Base-by-base conservation (phyloP, 2,113 vertebrate species). In the Syrrhaptes paradoxus region DNA sequence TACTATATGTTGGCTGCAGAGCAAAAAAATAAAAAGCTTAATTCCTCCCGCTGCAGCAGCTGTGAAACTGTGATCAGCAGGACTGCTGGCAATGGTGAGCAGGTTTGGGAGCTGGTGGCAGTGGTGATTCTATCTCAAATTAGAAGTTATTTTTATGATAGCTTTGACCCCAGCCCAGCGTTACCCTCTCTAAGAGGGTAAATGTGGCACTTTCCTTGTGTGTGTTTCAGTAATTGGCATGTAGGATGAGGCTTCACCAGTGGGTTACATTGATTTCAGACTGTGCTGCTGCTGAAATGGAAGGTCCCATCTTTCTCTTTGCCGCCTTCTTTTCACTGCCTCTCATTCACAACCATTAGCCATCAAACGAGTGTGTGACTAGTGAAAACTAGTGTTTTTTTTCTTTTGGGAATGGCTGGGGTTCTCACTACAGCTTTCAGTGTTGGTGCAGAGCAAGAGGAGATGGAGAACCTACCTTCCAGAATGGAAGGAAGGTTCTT, bases 401-500 rank as follows among this genome's bases (percentile, higher is more conserved):
- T 49, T 82, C 34, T 58, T 57, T 62, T 15, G 0, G 25, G 16
- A 8, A 28, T 9, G 4, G 31, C 3, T 70, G 6, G 0, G 1
- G 85, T 76, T 26, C 22, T 21, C 17, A 65, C 16, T 13, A 19
- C 26, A 62, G 54, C 18, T 67, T 91, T 82, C 48, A 71, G 31
- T 43, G 57, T 24, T 68, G 26, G 14, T 51, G 26, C 22, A 72
- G 34, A 87, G 32, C 18, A 48, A 4, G 13, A 81, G 17, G 16
- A 72, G 9, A 54, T 1, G 5, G 2, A 41, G 41, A 41, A 41
- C 41, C 41, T 13, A 41, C 41, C 41, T 41, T 41, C 41, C 41
- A 41, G 41, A 41, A 41, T 73, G 54, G 16, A 78, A 51, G 48
- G 32, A 92, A 83, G 16, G 36, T 8, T 66, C 20, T 34, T 8